These are phyloP conservation scores for Indri indri DNA, from an alignment of 2,113 vertebrate species.

Conservation along the genomic window DNA sequence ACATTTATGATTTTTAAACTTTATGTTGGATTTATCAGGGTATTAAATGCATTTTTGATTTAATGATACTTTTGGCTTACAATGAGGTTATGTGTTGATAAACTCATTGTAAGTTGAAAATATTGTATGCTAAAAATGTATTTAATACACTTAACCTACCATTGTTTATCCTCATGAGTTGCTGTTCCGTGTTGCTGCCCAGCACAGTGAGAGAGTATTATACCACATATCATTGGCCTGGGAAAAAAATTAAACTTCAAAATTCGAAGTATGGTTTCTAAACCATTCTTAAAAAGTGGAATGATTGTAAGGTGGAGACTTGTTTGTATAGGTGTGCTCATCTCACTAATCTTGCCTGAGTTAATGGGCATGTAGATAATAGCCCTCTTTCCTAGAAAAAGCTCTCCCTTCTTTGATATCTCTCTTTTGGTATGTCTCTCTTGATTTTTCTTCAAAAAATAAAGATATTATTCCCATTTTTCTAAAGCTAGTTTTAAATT, in stretches of 20 bases:
- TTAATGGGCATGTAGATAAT: background rate
- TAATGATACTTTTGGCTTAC: no score
- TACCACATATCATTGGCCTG: background rate
- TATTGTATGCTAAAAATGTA: background rate
- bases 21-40: no score
- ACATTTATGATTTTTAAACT: no score
- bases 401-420: background rate
- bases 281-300: background rate
- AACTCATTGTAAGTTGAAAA: background rate
- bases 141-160: no score
- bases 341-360: background rate
- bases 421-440: background rate
- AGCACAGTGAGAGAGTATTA: background rate
- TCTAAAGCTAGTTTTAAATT: constrained; percentile 20
- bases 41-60: no score
- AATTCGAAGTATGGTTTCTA: background rate
- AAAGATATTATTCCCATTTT: background rate
- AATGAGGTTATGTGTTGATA: background rate
- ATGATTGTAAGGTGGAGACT: background rate
- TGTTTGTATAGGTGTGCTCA: background rate
- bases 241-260: background rate
- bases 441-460: background rate
- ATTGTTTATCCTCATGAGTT: background rate
- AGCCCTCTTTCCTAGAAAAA: background rate
- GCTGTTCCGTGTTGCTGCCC: background rate